Percentiles rank a stretch among this genome's conserved stretches.
Conservation (phyloP, 2,797 vertebrate genomes). For the Eleutherodactylus coqui region DNA sequence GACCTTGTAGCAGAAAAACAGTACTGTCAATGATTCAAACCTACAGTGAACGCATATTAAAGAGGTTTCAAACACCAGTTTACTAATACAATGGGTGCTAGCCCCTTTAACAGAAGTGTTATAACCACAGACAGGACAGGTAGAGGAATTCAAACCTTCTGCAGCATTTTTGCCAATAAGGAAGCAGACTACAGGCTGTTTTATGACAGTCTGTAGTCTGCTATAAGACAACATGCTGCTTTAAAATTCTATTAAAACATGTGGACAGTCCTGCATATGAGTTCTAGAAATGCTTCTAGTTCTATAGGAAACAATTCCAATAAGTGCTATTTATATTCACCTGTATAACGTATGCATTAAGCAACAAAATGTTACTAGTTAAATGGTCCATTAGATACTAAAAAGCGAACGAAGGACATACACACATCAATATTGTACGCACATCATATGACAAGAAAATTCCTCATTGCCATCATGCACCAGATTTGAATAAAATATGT, state of each 20-base stretch:
- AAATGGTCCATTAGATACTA: not conserved
- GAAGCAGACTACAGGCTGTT: constrained; percentile 4
- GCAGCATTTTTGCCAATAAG: not conserved
- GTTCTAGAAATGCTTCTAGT: no score
- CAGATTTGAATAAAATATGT: not conserved
- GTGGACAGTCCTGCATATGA: no score
- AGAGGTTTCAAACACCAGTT: no score
- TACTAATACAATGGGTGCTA: no score
- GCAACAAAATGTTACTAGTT: not conserved
- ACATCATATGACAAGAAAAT: not conserved
- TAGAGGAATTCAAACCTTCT: not conserved
- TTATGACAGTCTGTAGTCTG: not conserved
- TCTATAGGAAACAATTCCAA: not conserved
- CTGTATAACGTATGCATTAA: not conserved
- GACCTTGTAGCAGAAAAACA: no score
- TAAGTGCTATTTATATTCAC: not conserved
- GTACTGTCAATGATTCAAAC: not conserved
- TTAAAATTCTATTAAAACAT: no score
- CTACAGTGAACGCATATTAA: no score
- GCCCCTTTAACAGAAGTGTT: no score
- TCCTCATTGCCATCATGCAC: constrained; percentile 25
- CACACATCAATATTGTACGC: not conserved
- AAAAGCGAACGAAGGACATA: not conserved
- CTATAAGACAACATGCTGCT: no score
- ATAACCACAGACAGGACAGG: no score